Base-by-base conservation (phyloP, 1,140 invertebrate genomes). In the Zaprionus africanus region DNA sequence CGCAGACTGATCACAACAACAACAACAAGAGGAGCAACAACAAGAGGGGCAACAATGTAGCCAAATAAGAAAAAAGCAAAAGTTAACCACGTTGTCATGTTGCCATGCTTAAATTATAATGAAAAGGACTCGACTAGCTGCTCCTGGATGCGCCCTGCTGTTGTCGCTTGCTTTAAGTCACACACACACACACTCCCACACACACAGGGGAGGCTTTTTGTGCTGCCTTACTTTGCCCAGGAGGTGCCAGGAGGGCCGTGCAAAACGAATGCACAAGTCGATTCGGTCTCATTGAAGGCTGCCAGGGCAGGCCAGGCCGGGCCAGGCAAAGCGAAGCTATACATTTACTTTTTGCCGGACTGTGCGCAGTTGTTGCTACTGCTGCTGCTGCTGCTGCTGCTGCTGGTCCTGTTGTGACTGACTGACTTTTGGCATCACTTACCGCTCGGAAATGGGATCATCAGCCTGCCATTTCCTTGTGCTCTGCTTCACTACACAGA, bases 361-460 rank as follows among this genome's bases (percentile, higher is more conserved):
- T 41, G 59, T 28, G 31, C 49, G 36, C 46, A 59, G n/a, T 36
- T 62, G 41, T 64, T 49, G 38, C 26, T 59, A 31, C 28, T 31
- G 28, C n/a, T n/a, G n/a, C 7, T 61, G 43, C 56, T 63, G 43
- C 26, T 49, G 57, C 31, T 34, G 64, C n/a, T 73, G 61, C 41
- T 78, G 46, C 41, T 74, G 75, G 41, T 68, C 41, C 68, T 66
- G 63, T 68, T 81, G 79, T 82, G 60, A 76, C 76, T 90, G 84
- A 78, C 80, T 80, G 75, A 78, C 76, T 78, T 78, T 75, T 91
- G 85, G 90, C 90, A 91, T 91, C 90, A 91, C 90, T 91, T 91
- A 91, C 90, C 85, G 79, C 81, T 91, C 85, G 90, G 90, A 91
- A 91, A 91, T 90, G 90, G 90, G 90, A 92, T 92, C 90, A 91